Conservation (phyloP, 2,888 invertebrate species). For the Tuta absoluta region DNA sequence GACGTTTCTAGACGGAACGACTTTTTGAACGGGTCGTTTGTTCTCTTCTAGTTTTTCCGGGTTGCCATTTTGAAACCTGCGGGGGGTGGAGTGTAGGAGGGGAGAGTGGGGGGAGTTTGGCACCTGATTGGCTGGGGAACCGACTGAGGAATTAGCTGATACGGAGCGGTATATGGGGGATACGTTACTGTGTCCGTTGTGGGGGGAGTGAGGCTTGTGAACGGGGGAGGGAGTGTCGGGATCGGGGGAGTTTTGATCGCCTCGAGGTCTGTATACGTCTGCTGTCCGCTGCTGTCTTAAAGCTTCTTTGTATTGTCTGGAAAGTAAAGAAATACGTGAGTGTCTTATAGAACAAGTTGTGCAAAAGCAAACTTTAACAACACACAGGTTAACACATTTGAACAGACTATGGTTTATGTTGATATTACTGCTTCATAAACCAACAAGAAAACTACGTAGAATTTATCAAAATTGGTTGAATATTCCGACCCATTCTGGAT, state of each 20-base stretch:
- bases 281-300: slow-evolving; percentile 91
- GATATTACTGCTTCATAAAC: no score
- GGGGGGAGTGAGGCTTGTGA: slow-evolving; percentile 72
- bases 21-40: slow-evolving; percentile 89
- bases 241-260: slow-evolving; percentile 81
- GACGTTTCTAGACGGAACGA: slow-evolving; percentile 87
- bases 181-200: slow-evolving; percentile 81
- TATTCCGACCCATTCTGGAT: no score
- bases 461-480: no score
- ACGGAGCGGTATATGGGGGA: slow-evolving; percentile 71
- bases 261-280: slow-evolving; percentile 88
- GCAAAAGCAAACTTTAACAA: slow-evolving; percentile 10
- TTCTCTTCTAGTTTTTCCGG: slow-evolving; percentile 71
- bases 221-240: slow-evolving; percentile 77
- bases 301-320: slow-evolving; percentile 94
- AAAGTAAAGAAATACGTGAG: slow-evolving; percentile 42
- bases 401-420: neutral
- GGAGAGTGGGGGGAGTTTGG: slow-evolving; percentile 76
- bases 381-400: slow-evolving; percentile 19
- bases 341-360: neutral
- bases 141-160: slow-evolving; percentile 56
- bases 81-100: slow-evolving; percentile 73
- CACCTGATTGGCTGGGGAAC: slow-evolving; percentile 54
- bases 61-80: slow-evolving; percentile 72
- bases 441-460: no score